A percentile compares a stretch with the other conserved stretches of the same genome.
Conservation (phyloP, 2,888 invertebrate species). For the Eudasyphora cyanicolor region DNA sequence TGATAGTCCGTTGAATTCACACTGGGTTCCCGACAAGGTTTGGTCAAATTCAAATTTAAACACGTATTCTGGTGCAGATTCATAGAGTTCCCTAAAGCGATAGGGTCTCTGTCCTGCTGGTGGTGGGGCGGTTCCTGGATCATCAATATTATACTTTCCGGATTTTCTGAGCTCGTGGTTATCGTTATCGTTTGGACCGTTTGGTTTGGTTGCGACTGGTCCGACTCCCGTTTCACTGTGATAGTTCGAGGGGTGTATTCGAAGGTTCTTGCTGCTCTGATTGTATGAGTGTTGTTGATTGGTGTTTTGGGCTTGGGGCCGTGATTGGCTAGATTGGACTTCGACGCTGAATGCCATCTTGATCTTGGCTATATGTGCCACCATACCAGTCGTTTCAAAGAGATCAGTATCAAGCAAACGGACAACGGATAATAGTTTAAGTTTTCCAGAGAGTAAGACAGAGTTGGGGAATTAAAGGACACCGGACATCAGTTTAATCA, state of each 20-base stretch:
- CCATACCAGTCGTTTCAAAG: conserved; percentile 3
- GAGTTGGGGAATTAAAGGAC: not conserved
- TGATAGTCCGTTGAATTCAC: conserved; percentile 68
- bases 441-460: no score
- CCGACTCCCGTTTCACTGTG: not conserved
- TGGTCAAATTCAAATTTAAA: not conserved
- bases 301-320: conserved; percentile 72
- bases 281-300: conserved; percentile 44
- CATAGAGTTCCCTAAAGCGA: conserved; percentile 12
- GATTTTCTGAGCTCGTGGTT: conserved; percentile 72
- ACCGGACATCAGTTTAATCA: not conserved
- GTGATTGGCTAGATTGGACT: conserved; percentile 73
- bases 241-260: not conserved
- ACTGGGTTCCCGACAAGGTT: conserved; percentile 63
- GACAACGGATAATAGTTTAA: conserved; percentile 34
- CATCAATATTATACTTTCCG: conserved; percentile 75
- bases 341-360: conserved; percentile 77
- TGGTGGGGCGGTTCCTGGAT: conserved; percentile 76
- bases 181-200: conserved; percentile 63
- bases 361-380: conserved; percentile 73
- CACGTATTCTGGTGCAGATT: not conserved
- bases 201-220: conserved; percentile 33
- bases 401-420: conserved; percentile 25
- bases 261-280: conserved; percentile 26
- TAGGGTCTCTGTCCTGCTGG: conserved; percentile 49